These are phyloP conservation scores for Ailurus styani DNA, from an alignment of 2,113 vertebrate genomes.

Conservation along the genomic window DNA sequence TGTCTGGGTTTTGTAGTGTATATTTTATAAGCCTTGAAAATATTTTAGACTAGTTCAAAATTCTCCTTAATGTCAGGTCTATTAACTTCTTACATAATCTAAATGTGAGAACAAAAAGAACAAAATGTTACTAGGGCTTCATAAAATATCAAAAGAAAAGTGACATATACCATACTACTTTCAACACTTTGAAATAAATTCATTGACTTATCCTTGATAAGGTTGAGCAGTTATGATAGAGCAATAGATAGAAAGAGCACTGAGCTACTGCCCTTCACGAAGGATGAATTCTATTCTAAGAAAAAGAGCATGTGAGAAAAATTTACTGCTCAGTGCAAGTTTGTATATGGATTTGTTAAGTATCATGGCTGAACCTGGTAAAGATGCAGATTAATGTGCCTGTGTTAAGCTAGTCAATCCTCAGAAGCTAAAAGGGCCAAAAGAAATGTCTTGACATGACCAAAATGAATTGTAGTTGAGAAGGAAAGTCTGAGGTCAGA, in stretches of 20 bases:
- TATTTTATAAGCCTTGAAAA: not conserved
- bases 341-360: not conserved
- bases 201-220: not conserved
- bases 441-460: not conserved
- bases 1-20: not conserved
- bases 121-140: not conserved
- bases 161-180: not conserved
- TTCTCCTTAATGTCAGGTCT: not conserved
- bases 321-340: not conserved
- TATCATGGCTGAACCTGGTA: not conserved
- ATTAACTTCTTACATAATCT: not conserved
- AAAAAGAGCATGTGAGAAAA: not conserved
- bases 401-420: not conserved
- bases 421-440: not conserved
- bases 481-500: not conserved
- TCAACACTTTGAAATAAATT: conserved; percentile 21
- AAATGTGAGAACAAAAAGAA: not conserved
- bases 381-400: not conserved
- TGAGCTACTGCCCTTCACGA: not conserved
- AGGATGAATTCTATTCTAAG: not conserved
- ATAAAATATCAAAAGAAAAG: not conserved
- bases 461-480: not conserved
- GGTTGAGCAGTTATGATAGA: not conserved
- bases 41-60: not conserved
- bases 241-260: not conserved